Evolutionary conservation across 1,140 invertebrate species (phyloP), one percentile per base, ranked within the genome.

Genomic region (Drosophila ercepeae): DNA sequence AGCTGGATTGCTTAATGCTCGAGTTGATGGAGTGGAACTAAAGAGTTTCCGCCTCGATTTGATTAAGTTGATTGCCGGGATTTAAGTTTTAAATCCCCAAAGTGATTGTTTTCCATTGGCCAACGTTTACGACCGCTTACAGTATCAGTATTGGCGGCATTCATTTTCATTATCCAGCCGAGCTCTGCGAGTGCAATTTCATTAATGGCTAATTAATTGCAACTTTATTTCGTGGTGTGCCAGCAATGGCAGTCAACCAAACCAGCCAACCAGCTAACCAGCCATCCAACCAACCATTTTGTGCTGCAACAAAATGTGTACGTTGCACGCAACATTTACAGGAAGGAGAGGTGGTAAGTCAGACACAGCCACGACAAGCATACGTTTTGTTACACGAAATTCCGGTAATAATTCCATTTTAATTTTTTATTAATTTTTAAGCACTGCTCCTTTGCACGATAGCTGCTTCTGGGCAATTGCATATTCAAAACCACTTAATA

Each of bases 141-240:
- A 54, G 53, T n/a, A 54, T 53, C 67, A 53, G 48, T 45, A 72
- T 46, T 52, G 69, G 34, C 48, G 19, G 32, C 25, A 67, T 67
- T 67, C 63, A 13, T 63, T 73, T 84, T 70, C 67, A 78, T 72
- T 75, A 69, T 36, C 44, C 29, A 25, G 50, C 36, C 52, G 19
- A 23, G 9, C 45, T 34, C 36, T 21, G 50, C 21, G 48, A 67
- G 61, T 67, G 63, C 63, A 67, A 67, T 67, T 67, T 67, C 63
- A 67, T 67, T 69, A 81, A 79, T 76, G 77, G 59, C 60, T 73
- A 84, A 86, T 86, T 84, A 84, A 84, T 86, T 86, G 79, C 75
- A 72, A 75, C 67, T 84, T 86, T 81, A 75, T 67, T 59, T 67
- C 19, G 60, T 51, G 72, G 72, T 74, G 48, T 32, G 45, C 48